Base-by-base conservation (phyloP, 2,113 vertebrate species). In the Scatophagus argus region DNA sequence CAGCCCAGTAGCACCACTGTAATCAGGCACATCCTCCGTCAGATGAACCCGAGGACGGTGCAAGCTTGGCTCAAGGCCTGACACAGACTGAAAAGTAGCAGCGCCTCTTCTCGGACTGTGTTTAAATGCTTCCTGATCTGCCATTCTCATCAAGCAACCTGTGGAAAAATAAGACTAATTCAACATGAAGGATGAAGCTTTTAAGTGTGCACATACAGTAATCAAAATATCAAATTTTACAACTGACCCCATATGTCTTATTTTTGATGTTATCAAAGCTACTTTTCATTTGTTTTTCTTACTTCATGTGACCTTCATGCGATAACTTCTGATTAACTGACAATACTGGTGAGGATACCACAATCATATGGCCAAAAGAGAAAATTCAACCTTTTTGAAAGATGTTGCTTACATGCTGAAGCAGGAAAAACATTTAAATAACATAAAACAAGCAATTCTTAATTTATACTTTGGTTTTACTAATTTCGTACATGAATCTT, bases 81-180 rank as follows among this genome's bases (percentile, higher is more conserved):
- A 14, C 17, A 39, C 23, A 56, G 29, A 34, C 13, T 17, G 60
- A 25, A 86, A 74, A 38, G n/a, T 11, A n/a, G 64, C 32, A 27
- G 39, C 77, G 3, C 51, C 41, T 54, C 46, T 38, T 38, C 23
- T 83, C 6, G 25, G 36, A 32, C 14, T 54, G 49, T 2, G 32
- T 39, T 68, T 69, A 12, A 34, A 47, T 13, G 6, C 1, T 4
- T 56, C 27, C 11, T 38, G 11, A 47, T 56, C 54, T 1, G 29
- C 77, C 87, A 90, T 91, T 66, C 12, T 75, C 66, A 32, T 51
- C 23, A 52, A 46, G 25, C 14, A 47, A 64, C 63, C 83, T 87
- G 54, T 19, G 16, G 14, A 29, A 21, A 70, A 65, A 70, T 4
- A 2, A 54, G 21, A 23, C 39, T 1, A 39, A 34, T 7, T 61